Base-by-base conservation (phyloP, 53 echinoderm and acorn worm genomes). In the Actinopyga echinites region DNA sequence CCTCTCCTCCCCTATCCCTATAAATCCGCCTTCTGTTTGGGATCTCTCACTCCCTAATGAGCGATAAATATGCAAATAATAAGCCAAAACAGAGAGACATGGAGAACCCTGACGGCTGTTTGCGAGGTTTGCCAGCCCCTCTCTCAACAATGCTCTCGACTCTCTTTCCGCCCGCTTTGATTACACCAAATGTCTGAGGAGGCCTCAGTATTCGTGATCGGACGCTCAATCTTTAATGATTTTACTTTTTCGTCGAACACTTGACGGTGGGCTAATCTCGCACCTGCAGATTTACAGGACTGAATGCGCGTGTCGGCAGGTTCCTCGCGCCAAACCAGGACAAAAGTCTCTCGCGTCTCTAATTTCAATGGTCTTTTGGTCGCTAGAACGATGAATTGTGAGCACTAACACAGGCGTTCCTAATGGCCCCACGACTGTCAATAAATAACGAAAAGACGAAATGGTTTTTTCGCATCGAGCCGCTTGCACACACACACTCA, bases 401-500 rank as follows among this genome's bases (percentile, higher is more conserved):
- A 90, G 89, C 87, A 89, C 84, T 87, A 89, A 86, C 85, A 85
- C 86, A 85, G 82, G 83, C 92, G 92, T 86, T 90, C 90, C 95
- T 95, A 95, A 95, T 92, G 91, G 93, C 91, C 91, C 96, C 90
- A 93, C 93, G 93, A 95, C 91, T 93, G 93, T 96, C 91, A 96
- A 96, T 96, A 96, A 95, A 95, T 95, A 93, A 90, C 95, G 89
- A 95, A 92, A 91, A 88, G 91, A 91, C 93, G 91, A 96, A 96
- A 62, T 80, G 62, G 38, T 35, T 62, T 79, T 79, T 77, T 95
- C 87, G 92, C 60, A 85, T 85, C 85, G 85, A 71, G 89, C 64
- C 89, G 89, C 74, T 80, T 80, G 89, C 89, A 80, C 89, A 80
- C 81, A 49, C 49, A 38, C 81, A 60, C 81, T 80, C 81, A 55